Percentiles rank a stretch among this genome's conserved stretches.
phyloP scores from a whole-genome alignment of 2,888 invertebrate genomes.

The Stenurella melanura region DNA sequence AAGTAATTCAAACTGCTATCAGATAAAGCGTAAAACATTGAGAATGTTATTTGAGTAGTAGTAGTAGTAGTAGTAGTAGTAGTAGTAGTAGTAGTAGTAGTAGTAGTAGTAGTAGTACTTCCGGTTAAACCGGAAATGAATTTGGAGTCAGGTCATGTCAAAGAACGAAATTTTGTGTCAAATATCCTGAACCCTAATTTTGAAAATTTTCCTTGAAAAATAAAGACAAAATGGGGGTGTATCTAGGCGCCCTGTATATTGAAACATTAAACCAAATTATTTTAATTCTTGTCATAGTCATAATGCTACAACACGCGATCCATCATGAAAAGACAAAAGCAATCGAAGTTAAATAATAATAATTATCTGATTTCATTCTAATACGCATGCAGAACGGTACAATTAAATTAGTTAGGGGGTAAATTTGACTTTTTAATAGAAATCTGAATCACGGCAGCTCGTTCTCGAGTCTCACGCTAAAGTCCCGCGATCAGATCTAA shows the following conservation, averaged over 20 bases:
- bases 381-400: conserved; percentile 2
- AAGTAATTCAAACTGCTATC: no score
- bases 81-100: no score
- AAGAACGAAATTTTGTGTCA: no score
- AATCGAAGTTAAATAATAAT: conserved; percentile 18
- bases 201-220: no score
- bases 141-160: no score
- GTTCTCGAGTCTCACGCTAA: conserved; percentile 42
- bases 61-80: no score
- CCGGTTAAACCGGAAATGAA: no score
- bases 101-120: no score
- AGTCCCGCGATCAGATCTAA: conserved; percentile 52
- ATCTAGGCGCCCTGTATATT: neutral
- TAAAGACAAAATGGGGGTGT: no score
- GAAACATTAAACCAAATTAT: neutral
- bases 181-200: no score
- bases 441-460: conserved; percentile 58
- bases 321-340: conserved; percentile 11
- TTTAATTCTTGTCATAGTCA: neutral
- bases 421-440: conserved; percentile 56
- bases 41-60: no score
- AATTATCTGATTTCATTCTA: conserved; percentile 18
- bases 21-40: no score
- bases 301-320: neutral
- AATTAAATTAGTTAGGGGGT: conserved; percentile 37